Base-by-base conservation (phyloP, 1,140 invertebrate species). In the Eufriesea mexicana region DNA sequence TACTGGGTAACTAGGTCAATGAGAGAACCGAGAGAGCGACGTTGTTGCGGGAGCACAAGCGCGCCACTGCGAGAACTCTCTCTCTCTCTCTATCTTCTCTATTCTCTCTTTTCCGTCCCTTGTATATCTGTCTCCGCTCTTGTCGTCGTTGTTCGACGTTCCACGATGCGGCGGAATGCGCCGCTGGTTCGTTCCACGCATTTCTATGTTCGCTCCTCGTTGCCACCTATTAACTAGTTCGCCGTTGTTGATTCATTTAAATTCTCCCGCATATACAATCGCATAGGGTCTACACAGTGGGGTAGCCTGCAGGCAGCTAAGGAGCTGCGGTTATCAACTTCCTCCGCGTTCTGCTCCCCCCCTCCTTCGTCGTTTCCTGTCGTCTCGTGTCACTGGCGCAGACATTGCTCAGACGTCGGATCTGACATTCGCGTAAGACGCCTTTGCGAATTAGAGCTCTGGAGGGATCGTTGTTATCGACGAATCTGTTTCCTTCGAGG, bases 1-100 rank as follows among this genome's bases (percentile, higher is more conserved):
- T 93, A 94, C 92, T 93, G 91, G 93, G 93, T 94, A 94, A 94
- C 91, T 94, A 83, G 93, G 93, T 94, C 93, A 94, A 94, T 93
- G 93, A 93, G 90, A 93, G 89, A 93, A 92, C 81, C 89, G 84
- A 91, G 91, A 88, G 90, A 92, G 72, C 70, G 82, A 85, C 73
- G 85, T 80, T 81, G 57, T 82, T 87, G 89, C 90, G 86, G 85
- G 89, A 90, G 89, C 90, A 90, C 86, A 86, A 88, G 84, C 88
- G 83, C 87, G 75, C 85, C 67, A 28, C 59, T 61, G 51, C 61
- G 67, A 82, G 47, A 74, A 18, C 67, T 71, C 86, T 67, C 83
- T 79, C 47, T 28, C 49, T 47, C 61, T 59, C 47, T 54, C 54
- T 49, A 45, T 55, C 35, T 54, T 61, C 18, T 79, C 51, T 75